phyloP scores from a whole-genome alignment of 2,113 vertebrate species.

The Planiliza haematocheilus region DNA sequence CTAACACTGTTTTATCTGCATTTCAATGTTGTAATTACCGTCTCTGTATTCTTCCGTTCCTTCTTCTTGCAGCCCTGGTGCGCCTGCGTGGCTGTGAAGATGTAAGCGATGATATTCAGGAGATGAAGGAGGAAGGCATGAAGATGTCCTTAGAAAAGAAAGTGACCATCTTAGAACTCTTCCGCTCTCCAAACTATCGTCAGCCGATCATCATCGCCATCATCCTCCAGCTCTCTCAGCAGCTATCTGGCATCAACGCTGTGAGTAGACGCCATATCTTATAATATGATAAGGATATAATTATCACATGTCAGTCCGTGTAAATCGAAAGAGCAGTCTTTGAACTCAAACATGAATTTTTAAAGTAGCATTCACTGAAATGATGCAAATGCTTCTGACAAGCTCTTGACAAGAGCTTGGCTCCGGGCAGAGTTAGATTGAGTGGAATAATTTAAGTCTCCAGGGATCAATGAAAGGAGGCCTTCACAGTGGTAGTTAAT shows the following conservation, averaged over 20 bases:
- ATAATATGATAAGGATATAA: background rate
- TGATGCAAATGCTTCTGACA: conserved; percentile 24
- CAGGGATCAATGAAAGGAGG: conserved; percentile 24
- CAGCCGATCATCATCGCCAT: conserved; percentile 93
- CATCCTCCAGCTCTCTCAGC: conserved; percentile 95
- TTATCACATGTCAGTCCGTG: conserved; percentile 19
- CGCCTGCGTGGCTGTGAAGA: conserved; percentile 87
- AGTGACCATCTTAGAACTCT: conserved; percentile 90
- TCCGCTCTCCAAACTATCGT: conserved; percentile 87
- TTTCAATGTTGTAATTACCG: background rate
- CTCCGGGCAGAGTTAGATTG: conserved; percentile 48
- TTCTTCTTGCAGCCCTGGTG: conserved; percentile 84
- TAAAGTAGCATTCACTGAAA: conserved; percentile 28
- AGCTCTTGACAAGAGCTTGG: conserved; percentile 16
- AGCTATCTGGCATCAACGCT: conserved; percentile 97
- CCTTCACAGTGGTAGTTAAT: conserved; percentile 33
- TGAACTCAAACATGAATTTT: conserved; percentile 18
- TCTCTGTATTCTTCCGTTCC: background rate
- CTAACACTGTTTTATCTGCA: background rate
- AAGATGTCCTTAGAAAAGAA: conserved; percentile 92
- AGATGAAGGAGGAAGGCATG: conserved; percentile 93
- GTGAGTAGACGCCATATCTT: conserved; percentile 81
- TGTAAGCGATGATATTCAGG: conserved; percentile 88
- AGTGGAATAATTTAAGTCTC: conserved; percentile 29
- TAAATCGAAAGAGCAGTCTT: background rate